These are phyloP conservation scores for Luperina testacea DNA, from an alignment of 2,888 invertebrate species.

Conservation along the genomic window DNA sequence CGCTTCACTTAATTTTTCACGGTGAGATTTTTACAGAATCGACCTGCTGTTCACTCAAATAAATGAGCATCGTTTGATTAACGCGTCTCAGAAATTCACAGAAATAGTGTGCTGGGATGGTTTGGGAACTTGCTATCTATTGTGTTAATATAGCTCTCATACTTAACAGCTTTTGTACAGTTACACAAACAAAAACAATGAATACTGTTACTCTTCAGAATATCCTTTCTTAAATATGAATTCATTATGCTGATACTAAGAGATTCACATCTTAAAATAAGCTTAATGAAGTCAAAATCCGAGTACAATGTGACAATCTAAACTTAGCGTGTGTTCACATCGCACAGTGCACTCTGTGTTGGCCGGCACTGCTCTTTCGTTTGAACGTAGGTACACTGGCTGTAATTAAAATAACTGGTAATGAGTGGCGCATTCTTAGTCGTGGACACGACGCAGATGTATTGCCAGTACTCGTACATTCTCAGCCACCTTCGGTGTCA, in stretches of 20 bases:
- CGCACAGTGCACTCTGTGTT: constrained; percentile 58
- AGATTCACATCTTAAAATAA: constrained; percentile 56
- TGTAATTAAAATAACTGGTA: constrained; percentile 84
- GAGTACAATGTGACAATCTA: constrained; percentile 60
- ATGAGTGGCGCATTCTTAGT: constrained; percentile 79
- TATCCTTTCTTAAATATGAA: constrained; percentile 61
- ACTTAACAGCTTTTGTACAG: constrained; percentile 59
- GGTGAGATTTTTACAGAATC: too few relatives aligned
- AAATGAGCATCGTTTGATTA: constrained; percentile 57
- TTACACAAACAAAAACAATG: constrained; percentile 68
- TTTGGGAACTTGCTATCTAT: constrained; percentile 57
- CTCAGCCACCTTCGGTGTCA: constrained; percentile 50
- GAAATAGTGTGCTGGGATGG: constrained; percentile 41
- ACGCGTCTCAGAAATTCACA: constrained; percentile 50
- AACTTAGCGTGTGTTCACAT: constrained; percentile 63
- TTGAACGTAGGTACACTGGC: constrained; percentile 63
- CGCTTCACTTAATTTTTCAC: too few relatives aligned
- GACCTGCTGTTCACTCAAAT: constrained; percentile 24
- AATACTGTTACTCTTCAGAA: constrained; percentile 58
- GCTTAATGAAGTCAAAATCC: constrained; percentile 60
- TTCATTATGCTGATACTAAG: constrained; percentile 32
- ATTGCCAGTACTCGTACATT: constrained; percentile 65
- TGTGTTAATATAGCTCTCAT: constrained; percentile 45
- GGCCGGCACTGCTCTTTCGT: constrained; percentile 62
- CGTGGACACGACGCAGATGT: constrained; percentile 75